phyloP scores from a whole-genome alignment of 1,140 invertebrate species.

The Centruroides vittatus region DNA sequence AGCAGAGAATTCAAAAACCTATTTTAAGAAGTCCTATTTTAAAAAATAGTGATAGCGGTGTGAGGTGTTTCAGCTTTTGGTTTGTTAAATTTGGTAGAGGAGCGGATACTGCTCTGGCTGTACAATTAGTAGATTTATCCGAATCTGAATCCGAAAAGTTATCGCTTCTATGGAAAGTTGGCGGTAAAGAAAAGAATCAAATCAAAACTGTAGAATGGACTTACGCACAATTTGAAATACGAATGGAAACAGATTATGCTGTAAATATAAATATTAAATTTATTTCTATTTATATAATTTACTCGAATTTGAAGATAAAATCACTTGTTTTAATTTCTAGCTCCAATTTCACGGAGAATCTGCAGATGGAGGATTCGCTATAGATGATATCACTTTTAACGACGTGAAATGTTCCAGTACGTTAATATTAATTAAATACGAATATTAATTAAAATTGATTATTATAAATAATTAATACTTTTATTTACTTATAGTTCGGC shows the following conservation, averaged over 20 bases:
- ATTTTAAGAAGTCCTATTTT: slow-evolving; percentile 20
- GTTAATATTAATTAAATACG: neutral
- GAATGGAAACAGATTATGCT: slow-evolving; percentile 24
- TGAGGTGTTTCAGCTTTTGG: slow-evolving; percentile 44
- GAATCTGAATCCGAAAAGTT: neutral
- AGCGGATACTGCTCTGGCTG: slow-evolving; percentile 18
- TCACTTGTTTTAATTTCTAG: slow-evolving; percentile 5
- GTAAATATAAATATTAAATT: neutral
- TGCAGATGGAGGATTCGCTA: slow-evolving; percentile 49
- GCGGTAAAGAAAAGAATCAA: slow-evolving; percentile 24
- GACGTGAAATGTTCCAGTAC: slow-evolving; percentile 34
- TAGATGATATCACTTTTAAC: slow-evolving; percentile 47
- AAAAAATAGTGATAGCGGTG: slow-evolving; percentile 18
- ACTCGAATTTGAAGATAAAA: neutral
- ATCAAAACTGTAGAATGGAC: slow-evolving; percentile 36
- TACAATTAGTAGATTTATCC: slow-evolving; percentile 6
- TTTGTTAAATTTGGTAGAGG: slow-evolving; percentile 26
- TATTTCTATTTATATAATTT: too few relatives aligned
- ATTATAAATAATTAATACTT: too few relatives aligned
- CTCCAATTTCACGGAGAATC: slow-evolving; percentile 47
- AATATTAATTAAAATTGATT: too few relatives aligned
- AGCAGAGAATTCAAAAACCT: slow-evolving; percentile 27
- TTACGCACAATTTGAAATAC: slow-evolving; percentile 42
- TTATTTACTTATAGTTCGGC: too few relatives aligned
- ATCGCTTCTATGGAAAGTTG: slow-evolving; percentile 12